Evolutionary conservation across 2,797 vertebrate species (phyloP).

Genomic region (Limosa lapponica): DNA sequence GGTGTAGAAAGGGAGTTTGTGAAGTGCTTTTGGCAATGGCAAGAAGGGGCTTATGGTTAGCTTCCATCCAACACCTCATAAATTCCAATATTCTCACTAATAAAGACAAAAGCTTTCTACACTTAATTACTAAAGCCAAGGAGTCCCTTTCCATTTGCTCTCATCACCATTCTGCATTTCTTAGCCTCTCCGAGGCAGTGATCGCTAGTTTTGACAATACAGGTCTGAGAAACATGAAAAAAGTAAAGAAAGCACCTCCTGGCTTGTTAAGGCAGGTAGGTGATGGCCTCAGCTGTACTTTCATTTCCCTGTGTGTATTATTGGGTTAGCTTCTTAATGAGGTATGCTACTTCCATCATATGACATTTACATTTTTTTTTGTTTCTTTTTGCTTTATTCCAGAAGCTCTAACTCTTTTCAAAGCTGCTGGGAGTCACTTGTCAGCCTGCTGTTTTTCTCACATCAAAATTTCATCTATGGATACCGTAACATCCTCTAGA

Average conservation of each 20-base stretch:
- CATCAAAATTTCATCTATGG: background rate
- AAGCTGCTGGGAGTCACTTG: background rate
- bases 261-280: background rate
- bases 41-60: background rate
- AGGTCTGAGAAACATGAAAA: background rate
- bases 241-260: background rate
- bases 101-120: constrained; percentile 15
- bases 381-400: background rate
- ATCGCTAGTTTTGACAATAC: background rate
- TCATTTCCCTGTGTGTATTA: background rate
- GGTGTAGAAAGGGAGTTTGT: background rate
- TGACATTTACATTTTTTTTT: background rate
- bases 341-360: background rate
- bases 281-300: background rate
- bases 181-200: background rate
- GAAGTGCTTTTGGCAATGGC: background rate
- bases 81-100: background rate
- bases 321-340: constrained; percentile 3
- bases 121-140: background rate
- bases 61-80: background rate
- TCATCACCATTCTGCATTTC: background rate
- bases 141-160: background rate
- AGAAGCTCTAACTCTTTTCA: background rate
- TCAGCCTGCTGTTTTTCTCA: background rate
- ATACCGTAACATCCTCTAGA: background rate